Evolutionary conservation across 2,888 invertebrate species (phyloP).

Genomic region (Andrena praecox): DNA sequence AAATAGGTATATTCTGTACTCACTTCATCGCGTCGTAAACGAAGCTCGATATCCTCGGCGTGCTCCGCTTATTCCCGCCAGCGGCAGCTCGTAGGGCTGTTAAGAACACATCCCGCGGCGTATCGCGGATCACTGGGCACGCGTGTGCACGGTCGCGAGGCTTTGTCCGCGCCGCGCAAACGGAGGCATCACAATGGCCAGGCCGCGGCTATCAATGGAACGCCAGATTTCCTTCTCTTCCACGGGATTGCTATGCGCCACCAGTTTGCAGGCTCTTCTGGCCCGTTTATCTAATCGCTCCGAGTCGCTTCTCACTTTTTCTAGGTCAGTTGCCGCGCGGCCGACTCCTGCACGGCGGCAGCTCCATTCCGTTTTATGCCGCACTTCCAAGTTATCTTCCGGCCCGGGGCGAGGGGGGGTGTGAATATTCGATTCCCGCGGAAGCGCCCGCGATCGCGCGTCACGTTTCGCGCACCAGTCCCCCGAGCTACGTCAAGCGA

Average conservation of each 20-base stretch:
- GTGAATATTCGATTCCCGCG: neutral
- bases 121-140: constrained; percentile 6
- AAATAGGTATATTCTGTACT: constrained; percentile 30
- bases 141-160: neutral
- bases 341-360: neutral
- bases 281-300: constrained; percentile 50
- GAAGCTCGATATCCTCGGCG: constrained; percentile 4
- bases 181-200: constrained; percentile 9
- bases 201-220: constrained; percentile 14
- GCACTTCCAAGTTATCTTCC: neutral
- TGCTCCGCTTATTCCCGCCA: constrained; percentile 17
- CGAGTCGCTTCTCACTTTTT: constrained; percentile 26
- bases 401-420: neutral
- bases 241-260: neutral
- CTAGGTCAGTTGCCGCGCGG: constrained; percentile 18
- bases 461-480: neutral
- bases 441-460: neutral
- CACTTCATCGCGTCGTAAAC: constrained; percentile 50
- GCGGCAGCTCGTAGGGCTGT: constrained; percentile 31
- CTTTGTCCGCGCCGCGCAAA: constrained; percentile 16
- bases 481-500: neutral
- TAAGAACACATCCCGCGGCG: constrained; percentile 32
- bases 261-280: constrained; percentile 4
- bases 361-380: neutral
- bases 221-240: neutral